Evolutionary conservation across 2,888 invertebrate species (phyloP), one percentile per base, ranked within the genome.

Genomic region (Lypha dubia): DNA sequence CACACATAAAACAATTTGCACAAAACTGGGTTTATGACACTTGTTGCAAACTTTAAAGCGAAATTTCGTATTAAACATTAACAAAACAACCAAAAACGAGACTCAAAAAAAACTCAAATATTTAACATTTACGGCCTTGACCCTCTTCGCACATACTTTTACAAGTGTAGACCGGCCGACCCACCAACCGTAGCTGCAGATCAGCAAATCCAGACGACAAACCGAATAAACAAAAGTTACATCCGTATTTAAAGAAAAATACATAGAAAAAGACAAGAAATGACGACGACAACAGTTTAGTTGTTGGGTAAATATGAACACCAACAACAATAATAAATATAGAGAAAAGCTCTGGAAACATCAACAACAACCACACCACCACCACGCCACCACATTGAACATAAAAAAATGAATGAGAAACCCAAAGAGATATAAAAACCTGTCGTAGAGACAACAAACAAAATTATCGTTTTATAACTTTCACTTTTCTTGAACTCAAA

Each of bases 81-180:
- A 7, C 13, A 4, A 20, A 38, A 51, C 38, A 53, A 53, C 8
- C 24, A 13, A 38, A 77, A 60, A 38, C 9, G 22, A 44, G 58
- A 76, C 41, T 24, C 24, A 24, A 65, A 44, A 76, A 58, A 28
- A 28, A 58, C 20, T 76, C n/a, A 68, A 68, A 76, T 68, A 70
- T 65, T 58, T 58, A 63, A 49, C 35, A 65, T 73, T 73, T 68
- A 71, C 79, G 81, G 79, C 84, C 84, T 84, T 84, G 84, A 84
- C 84, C 84, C 84, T 84, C 77, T 84, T 81, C 77, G 56, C 41
- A 20, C 24, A 24, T 60, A 24, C 65, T 75, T 70, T 63, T 81
- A 58, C 62, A 24, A 46, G 35, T 24, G n/a, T 38, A 63, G 22
- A 41, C 15, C 28, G 28, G 24, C 58, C 32, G 35, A 11, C 5